These are phyloP conservation scores for Poeciliopsis paucimaculata DNA, from an alignment of 2,797 vertebrate genomes.

Conservation along the genomic window DNA sequence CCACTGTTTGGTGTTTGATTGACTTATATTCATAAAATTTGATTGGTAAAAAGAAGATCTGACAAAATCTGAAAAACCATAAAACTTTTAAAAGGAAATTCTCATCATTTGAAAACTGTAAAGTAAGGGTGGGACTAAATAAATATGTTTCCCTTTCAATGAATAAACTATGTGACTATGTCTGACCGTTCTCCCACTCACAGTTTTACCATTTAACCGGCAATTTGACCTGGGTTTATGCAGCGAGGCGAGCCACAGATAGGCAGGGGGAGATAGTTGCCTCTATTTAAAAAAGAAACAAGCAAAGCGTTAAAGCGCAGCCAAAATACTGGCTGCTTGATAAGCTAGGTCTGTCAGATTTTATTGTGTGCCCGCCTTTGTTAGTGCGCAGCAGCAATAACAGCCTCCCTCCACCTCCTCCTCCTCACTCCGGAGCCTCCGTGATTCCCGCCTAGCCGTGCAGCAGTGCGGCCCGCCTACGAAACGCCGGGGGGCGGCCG, in stretches of 20 bases:
- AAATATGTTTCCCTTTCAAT: constrained; percentile 10
- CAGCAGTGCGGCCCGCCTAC: constrained; percentile 53
- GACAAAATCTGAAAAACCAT: constrained; percentile 1
- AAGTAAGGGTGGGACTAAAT: constrained; percentile 1
- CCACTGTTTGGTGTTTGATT: neutral
- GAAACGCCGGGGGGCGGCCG: constrained; percentile 77
- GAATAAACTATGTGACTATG: constrained; percentile 25
- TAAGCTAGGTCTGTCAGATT: constrained; percentile 45
- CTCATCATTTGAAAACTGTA: neutral
- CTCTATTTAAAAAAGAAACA: constrained; percentile 18
- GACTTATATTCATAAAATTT: neutral
- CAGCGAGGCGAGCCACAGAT: neutral
- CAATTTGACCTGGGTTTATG: constrained; percentile 44
- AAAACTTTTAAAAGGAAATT: neutral
- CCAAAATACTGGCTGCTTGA: constrained; percentile 53
- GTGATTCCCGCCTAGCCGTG: constrained; percentile 33
- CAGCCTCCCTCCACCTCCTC: constrained; percentile 17
- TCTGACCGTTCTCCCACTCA: constrained; percentile 27
- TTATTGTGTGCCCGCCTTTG: constrained; percentile 70
- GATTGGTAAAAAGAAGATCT: neutral
- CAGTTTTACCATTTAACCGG: constrained; percentile 51
- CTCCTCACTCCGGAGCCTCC: constrained; percentile 35
- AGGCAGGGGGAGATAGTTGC: constrained; percentile 17
- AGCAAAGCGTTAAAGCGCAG: constrained; percentile 53
- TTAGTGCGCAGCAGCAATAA: constrained; percentile 56